Percentiles rank a stretch among this genome's conserved stretches.
These are phyloP conservation scores for Elaphurus davidianus DNA, from an alignment of 2,113 vertebrate genomes.

Conservation along the genomic window DNA sequence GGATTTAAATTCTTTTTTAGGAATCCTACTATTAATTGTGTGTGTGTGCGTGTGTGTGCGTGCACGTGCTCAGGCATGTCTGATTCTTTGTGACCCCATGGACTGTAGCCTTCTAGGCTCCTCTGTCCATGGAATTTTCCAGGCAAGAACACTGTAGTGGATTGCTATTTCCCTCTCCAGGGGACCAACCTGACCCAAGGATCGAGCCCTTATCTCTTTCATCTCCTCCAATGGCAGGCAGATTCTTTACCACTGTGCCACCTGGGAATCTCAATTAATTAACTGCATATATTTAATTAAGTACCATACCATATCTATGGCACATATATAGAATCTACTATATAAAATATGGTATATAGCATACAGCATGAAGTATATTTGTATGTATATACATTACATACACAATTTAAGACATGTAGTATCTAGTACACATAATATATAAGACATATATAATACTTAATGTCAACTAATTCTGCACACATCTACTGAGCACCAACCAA, in stretches of 20 bases:
- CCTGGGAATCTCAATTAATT: background rate
- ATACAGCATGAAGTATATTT: background rate
- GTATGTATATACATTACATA: background rate
- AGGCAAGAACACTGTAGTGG: background rate
- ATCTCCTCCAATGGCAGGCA: background rate
- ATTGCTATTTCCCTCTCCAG: background rate
- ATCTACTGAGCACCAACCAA: slow-evolving; percentile 8
- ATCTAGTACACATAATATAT: background rate
- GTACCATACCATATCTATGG: background rate
- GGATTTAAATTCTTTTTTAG: background rate
- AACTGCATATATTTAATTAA: background rate
- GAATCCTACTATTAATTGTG: background rate
- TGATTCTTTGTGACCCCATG: background rate
- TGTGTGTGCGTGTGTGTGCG: rapidly evolving
- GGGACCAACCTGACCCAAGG: background rate
- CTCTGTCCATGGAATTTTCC: background rate
- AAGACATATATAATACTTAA: background rate
- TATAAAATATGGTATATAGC: background rate
- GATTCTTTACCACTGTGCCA: background rate
- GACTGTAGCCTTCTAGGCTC: background rate
- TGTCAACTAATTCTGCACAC: background rate
- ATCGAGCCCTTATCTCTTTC: background rate
- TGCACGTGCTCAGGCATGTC: background rate
- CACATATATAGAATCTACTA: background rate
- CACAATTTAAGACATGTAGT: background rate